A percentile compares a stretch with the other conserved stretches of the same genome.
Evolutionary conservation across 2,888 invertebrate genomes (phyloP).

Genomic region (Yponomeuta cagnagella): DNA sequence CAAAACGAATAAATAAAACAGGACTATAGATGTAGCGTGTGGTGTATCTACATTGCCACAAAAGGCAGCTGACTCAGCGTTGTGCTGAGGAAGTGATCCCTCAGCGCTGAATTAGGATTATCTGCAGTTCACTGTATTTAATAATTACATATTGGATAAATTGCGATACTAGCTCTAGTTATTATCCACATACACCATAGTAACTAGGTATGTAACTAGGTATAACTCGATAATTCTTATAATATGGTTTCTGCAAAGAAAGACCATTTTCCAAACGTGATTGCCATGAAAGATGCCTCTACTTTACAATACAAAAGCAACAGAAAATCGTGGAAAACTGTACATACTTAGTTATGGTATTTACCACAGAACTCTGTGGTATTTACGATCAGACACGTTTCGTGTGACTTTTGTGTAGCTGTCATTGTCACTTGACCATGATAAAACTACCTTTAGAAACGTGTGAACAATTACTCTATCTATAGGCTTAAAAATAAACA

Average conservation of each 20-base stretch:
- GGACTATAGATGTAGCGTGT: too few species aligned
- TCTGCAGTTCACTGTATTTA: too few species aligned
- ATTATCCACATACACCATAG: not conserved
- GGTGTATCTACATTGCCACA: too few species aligned
- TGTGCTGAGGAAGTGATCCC: too few species aligned
- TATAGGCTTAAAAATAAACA: not conserved
- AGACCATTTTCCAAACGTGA: not conserved
- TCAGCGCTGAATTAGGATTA: too few species aligned
- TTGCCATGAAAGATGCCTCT: not conserved
- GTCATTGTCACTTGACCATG: not conserved
- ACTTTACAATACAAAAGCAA: not conserved
- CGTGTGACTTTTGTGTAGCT: not conserved
- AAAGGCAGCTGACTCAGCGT: too few species aligned
- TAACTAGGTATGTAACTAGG: too few species aligned
- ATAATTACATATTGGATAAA: too few species aligned
- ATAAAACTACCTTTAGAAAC: not conserved
- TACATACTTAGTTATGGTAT: not conserved
- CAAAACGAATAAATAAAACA: too few species aligned
- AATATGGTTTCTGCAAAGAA: not conserved
- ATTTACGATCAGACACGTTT: not conserved
- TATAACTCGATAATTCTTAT: not conserved
- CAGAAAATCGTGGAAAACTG: not conserved
- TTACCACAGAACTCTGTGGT: not conserved
- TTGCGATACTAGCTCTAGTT: too few species aligned
- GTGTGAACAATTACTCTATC: not conserved